Evolutionary conservation across 2,797 vertebrate genomes (phyloP), one percentile per base, ranked within the genome.

Genomic region (Benthosema pterotum): DNA sequence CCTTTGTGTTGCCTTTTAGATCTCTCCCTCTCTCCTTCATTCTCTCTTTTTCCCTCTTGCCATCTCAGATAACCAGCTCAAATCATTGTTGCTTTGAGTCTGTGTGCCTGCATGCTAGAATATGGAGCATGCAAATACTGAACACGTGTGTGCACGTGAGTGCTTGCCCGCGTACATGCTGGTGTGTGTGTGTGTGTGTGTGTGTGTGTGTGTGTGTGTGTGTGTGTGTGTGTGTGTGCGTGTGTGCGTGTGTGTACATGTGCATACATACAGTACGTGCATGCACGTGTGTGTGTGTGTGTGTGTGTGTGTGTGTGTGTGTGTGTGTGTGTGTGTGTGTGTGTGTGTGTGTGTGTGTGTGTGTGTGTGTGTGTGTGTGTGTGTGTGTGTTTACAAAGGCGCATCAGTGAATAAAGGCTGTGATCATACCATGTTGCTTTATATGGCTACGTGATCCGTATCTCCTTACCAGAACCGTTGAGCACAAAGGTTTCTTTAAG

Each of bases 381-480:
- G 13, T 42, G 14, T 14, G 13, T 15, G 47, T 65, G 49, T 76
- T 60, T 69, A 61, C 60, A 57, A 43, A 63, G 54, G 57, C 0
- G 8, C 38, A 55, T 59, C 57, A 42, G 4, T 18, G 32, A 38
- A 71, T 60, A 52, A 69, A 48, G 28, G 53, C 57, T 63, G 52
- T 67, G 32, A 68, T 67, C 4, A 58, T 60, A 42, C 54, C 51
- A 54, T 56, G 11, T 13, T 43, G 42, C 28, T 22, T 12, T 63
- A 64, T 53, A 66, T 72, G 61, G 18, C 59, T 52, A 18, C 50
- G 25, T 16, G 17, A 63, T 57, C 4, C 1, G 77, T 63, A 60
- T 78, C 74, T 51, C 61, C 56, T 77, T 80, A 66, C 75, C 22
- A 13, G 61, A 65, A 67, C 51, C 55, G 55, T 17, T 55, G 46